These are phyloP conservation scores for Moxostoma hubbsi DNA, from an alignment of 2,797 vertebrate species.

Conservation along the genomic window DNA sequence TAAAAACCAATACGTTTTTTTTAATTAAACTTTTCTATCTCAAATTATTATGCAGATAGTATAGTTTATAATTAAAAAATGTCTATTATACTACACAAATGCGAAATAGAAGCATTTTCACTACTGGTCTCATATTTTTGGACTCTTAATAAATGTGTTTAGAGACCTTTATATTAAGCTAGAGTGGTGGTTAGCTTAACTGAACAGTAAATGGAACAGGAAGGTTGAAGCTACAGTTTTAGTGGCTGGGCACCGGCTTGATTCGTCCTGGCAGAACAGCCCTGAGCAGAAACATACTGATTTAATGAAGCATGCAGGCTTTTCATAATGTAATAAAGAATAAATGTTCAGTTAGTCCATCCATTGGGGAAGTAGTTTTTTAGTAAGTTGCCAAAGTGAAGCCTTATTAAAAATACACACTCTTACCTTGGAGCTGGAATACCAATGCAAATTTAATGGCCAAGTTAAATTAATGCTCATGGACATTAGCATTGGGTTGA, in stretches of 20 bases:
- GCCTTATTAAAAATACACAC: neutral
- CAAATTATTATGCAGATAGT: too few species aligned
- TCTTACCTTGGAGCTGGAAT: neutral
- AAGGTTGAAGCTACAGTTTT: neutral
- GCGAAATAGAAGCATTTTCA: too few species aligned
- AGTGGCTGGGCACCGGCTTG: neutral
- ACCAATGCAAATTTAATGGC: neutral
- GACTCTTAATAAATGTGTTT: neutral
- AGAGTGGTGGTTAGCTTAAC: neutral
- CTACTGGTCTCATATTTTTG: too few species aligned
- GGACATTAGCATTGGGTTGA: neutral
- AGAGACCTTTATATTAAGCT: too few species aligned
- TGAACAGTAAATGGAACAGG: neutral
- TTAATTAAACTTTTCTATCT: too few species aligned
- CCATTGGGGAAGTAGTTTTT: neutral
- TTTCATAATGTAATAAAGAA: conserved; percentile 14
- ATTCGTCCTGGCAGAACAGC: neutral
- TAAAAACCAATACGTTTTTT: too few species aligned
- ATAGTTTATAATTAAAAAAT: too few species aligned
- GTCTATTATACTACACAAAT: too few species aligned
- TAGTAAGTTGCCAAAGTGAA: neutral
- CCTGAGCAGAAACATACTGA: neutral
- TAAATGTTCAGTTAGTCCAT: conserved; percentile 5
- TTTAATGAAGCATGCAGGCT: neutral
- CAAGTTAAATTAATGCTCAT: neutral